phyloP scores from a whole-genome alignment of 92 coral and sea anemone species.

The Epizoanthus stellaris region DNA sequence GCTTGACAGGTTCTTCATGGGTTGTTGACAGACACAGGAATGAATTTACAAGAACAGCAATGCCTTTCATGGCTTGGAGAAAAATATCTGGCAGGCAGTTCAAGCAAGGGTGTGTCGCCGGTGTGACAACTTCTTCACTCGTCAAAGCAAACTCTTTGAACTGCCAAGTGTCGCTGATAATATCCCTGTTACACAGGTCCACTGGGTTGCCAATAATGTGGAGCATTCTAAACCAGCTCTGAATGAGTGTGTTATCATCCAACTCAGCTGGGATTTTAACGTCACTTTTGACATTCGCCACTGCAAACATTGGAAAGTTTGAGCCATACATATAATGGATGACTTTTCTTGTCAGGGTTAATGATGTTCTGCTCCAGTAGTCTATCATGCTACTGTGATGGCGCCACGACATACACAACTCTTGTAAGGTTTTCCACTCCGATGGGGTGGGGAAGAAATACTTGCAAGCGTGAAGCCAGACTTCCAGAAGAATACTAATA shows the following conservation, averaged over 20 bases:
- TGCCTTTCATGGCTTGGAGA: slow-evolving; percentile 94
- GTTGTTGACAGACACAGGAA: slow-evolving; percentile 76
- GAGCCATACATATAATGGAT: slow-evolving; percentile 91
- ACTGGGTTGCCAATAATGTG: slow-evolving; percentile 96
- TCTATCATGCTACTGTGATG: slow-evolving; percentile 92
- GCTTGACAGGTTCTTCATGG: slow-evolving; percentile 90
- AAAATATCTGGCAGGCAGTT: slow-evolving; percentile 88
- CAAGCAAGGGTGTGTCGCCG: slow-evolving; percentile 89
- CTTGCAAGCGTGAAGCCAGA: slow-evolving; percentile 92
- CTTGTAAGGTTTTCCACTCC: slow-evolving; percentile 96
- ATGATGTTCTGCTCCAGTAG: slow-evolving; percentile 89
- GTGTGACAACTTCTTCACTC: slow-evolving; percentile 74
- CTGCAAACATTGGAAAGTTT: slow-evolving; percentile 70
- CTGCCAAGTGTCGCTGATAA: slow-evolving; percentile 83
- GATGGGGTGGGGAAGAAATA: slow-evolving; percentile 94
- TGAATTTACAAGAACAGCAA: slow-evolving; percentile 78
- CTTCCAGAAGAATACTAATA: slow-evolving; percentile 85
- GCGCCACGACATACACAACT: slow-evolving; percentile 94
- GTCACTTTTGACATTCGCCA: slow-evolving; percentile 78
- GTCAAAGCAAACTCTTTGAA: slow-evolving; percentile 96
- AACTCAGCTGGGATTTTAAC: slow-evolving; percentile 82
- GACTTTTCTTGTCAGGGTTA: slow-evolving; percentile 81
- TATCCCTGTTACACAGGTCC: slow-evolving; percentile 85
- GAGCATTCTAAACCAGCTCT: slow-evolving; percentile 96
- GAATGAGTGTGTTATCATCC: slow-evolving; percentile 77